Conservation (phyloP, 2,888 invertebrate species). For the Eumerus sabulonum region DNA sequence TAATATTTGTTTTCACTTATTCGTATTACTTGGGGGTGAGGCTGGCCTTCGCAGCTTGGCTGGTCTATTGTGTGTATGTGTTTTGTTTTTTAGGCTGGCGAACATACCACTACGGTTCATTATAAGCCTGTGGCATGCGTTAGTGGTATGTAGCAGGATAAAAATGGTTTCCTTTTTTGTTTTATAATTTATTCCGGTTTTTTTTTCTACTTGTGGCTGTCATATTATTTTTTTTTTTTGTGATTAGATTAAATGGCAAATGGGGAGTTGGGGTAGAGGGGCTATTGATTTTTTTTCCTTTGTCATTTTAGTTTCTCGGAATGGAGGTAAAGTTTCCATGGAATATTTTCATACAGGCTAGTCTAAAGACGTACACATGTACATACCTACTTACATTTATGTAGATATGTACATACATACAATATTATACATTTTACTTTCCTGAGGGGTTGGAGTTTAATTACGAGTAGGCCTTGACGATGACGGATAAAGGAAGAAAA, state of each 20-base stretch:
- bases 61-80: constrained; percentile 3
- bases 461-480: not conserved
- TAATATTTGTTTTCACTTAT: constrained; percentile 42
- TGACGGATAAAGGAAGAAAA: constrained; percentile 3
- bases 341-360: constrained; percentile 1
- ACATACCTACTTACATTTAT: too few relatives aligned
- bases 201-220: constrained; percentile 44
- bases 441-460: not conserved
- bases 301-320: constrained; percentile 8
- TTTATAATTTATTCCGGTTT: constrained; percentile 67
- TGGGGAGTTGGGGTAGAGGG: constrained; percentile 1
- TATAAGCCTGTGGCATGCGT: constrained; percentile 21
- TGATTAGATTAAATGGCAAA: constrained; percentile 59
- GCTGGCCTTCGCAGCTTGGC: not conserved
- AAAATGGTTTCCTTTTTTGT: constrained; percentile 35
- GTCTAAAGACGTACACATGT: too few relatives aligned
- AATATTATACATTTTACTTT: too few relatives aligned
- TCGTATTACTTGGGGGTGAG: constrained; percentile 26
- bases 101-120: not conserved
- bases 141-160: constrained; percentile 55
- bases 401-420: too few relatives aligned
- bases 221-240: constrained; percentile 46
- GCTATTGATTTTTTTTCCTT: constrained; percentile 58
- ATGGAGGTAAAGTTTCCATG: not conserved
- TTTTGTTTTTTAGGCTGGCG: constrained; percentile 37